These are phyloP conservation scores for Tridacna crocea DNA, from an alignment of 2,888 invertebrate species.

Conservation along the genomic window DNA sequence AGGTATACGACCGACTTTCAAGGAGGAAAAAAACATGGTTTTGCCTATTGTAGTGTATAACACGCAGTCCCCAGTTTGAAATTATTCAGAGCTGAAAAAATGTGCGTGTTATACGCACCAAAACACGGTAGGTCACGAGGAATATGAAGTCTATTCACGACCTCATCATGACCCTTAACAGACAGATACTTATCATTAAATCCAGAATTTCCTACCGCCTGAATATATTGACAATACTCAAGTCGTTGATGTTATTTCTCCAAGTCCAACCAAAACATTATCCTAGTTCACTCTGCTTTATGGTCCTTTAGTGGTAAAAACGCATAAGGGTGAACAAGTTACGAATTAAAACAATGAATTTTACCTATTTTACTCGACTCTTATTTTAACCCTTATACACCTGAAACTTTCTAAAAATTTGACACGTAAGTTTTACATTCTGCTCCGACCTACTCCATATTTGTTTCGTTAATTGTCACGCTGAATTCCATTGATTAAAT, in stretches of 20 bases:
- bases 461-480: not conserved
- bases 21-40: too few relatives aligned
- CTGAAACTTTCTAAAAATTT: not conserved
- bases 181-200: too few relatives aligned
- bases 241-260: not conserved
- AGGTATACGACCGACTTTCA: too few relatives aligned
- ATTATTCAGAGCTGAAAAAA: too few relatives aligned
- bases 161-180: too few relatives aligned
- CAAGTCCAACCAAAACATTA: too few relatives aligned
- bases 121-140: too few relatives aligned
- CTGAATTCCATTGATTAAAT: not conserved
- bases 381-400: not conserved
- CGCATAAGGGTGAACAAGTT: not conserved
- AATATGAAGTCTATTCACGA: too few relatives aligned
- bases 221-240: not conserved
- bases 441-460: slow-evolving; percentile 7
- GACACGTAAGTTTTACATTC: slow-evolving; percentile 22
- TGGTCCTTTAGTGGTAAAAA: not conserved
- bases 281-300: too few relatives aligned
- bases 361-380: not conserved
- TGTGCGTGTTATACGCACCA: too few relatives aligned
- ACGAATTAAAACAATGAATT: not conserved
- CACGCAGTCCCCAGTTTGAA: too few relatives aligned
- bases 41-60: too few relatives aligned
- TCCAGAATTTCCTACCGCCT: not conserved